Percentiles rank a stretch among this genome's conserved stretches.
These are phyloP conservation scores for Drosophila quinaria DNA, from an alignment of 2,888 invertebrate genomes.

Conservation along the genomic window DNA sequence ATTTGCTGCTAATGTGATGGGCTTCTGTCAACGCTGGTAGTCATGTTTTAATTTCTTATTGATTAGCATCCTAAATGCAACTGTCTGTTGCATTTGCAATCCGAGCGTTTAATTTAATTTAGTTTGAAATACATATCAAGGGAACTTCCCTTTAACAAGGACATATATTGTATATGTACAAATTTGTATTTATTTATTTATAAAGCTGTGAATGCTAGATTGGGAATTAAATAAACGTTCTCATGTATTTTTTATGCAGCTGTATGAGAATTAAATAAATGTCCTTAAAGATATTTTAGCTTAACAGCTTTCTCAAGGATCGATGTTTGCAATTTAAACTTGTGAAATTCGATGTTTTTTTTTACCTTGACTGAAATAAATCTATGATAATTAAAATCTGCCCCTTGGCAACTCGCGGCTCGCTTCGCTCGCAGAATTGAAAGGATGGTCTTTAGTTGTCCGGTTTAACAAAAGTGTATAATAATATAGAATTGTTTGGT, in stretches of 20 bases:
- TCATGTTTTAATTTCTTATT: conserved; percentile 44
- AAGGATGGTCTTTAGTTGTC: too few relatives aligned
- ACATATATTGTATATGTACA: too few relatives aligned
- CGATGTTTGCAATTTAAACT: too few relatives aligned
- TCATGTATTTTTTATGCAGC: background rate
- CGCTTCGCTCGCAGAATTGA: too few relatives aligned
- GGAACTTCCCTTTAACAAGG: background rate
- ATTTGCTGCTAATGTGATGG: conserved; percentile 59
- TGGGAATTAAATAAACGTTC: background rate
- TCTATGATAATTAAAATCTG: too few relatives aligned
- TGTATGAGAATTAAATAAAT: background rate
- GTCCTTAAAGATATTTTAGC: background rate
- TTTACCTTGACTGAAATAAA: too few relatives aligned
- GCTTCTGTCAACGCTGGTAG: conserved; percentile 41
- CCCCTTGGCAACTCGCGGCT: too few relatives aligned
- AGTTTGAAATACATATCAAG: conserved; percentile 12
- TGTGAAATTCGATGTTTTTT: too few relatives aligned
- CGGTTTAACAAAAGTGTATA: too few relatives aligned
- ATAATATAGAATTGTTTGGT: too few relatives aligned
- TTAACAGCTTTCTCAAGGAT: too few relatives aligned
- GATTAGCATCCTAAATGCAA: conserved; percentile 33
- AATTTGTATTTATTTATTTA: background rate
- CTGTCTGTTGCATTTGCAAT: conserved; percentile 13
- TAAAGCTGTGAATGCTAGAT: background rate
- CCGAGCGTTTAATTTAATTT: conserved; percentile 30